These are phyloP conservation scores for Paelopatides confundens DNA, from an alignment of 53 echinoderm and acorn worm genomes.

Conservation along the genomic window DNA sequence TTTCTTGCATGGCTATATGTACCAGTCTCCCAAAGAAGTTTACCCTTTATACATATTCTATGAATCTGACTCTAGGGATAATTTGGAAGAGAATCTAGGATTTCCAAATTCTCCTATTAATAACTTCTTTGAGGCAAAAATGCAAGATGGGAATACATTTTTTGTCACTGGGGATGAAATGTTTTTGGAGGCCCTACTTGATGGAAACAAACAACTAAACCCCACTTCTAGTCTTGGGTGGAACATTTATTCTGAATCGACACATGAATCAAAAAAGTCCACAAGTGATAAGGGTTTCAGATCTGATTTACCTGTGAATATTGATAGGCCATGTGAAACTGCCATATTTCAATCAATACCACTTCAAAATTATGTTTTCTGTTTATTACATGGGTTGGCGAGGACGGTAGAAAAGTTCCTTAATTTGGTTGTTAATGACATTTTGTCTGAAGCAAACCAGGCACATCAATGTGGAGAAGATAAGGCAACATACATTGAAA, in stretches of 20 bases:
- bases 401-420: slow-evolving; percentile 71
- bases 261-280: slow-evolving; percentile 48
- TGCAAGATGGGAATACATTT: not conserved
- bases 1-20: too few species aligned
- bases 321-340: slow-evolving; percentile 55
- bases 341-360: slow-evolving; percentile 67
- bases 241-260: slow-evolving; percentile 70
- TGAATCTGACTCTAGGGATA: slow-evolving; percentile 78
- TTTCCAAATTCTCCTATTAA: slow-evolving; percentile 15
- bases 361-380: slow-evolving; percentile 55
- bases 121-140: not conserved
- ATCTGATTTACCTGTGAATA: slow-evolving; percentile 34
- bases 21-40: too few species aligned
- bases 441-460: slow-evolving; percentile 54
- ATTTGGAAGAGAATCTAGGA: too few species aligned
- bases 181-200: too few species aligned
- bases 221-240: slow-evolving; percentile 70
- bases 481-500: not conserved
- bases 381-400: slow-evolving; percentile 63
- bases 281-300: slow-evolving; percentile 57
- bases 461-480: slow-evolving; percentile 24
- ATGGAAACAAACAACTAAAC: slow-evolving; percentile 58
- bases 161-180: too few species aligned
- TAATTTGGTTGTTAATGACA: slow-evolving; percentile 61
- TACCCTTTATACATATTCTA: slow-evolving; percentile 72